phyloP scores from a whole-genome alignment of 2,113 vertebrate species.

The Trinectes maculatus region DNA sequence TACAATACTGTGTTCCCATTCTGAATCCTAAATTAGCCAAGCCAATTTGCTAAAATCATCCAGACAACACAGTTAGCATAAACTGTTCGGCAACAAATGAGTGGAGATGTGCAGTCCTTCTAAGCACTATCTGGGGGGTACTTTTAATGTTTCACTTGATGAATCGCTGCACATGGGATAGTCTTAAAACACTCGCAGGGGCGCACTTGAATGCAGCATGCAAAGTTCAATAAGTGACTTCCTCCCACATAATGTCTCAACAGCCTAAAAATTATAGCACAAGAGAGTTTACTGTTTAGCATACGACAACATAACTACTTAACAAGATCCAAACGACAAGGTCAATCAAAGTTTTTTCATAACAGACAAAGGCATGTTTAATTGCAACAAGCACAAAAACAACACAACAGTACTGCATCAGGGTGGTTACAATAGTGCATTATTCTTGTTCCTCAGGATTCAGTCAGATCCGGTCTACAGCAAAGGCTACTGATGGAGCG shows the following conservation, averaged over 20 bases:
- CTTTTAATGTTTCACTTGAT: slow-evolving; percentile 55
- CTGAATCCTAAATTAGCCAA: slow-evolving; percentile 28
- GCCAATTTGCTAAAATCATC: slow-evolving; percentile 30
- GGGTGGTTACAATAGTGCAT: slow-evolving; percentile 45
- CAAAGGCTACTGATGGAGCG: slow-evolving; percentile 15
- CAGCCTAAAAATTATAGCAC: slow-evolving; percentile 37
- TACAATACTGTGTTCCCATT: slow-evolving; percentile 26
- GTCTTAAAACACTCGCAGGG: slow-evolving; percentile 44
- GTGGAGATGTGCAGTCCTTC: slow-evolving; percentile 29
- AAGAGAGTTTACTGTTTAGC: slow-evolving; percentile 38
- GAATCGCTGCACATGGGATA: slow-evolving; percentile 39
- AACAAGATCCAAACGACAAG: slow-evolving; percentile 48
- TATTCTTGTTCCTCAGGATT: slow-evolving; percentile 45
- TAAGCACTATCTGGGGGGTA: slow-evolving; percentile 33
- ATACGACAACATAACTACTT: slow-evolving; percentile 56
- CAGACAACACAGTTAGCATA: slow-evolving; percentile 36
- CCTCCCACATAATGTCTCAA: slow-evolving; percentile 28
- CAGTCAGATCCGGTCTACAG: slow-evolving; percentile 43
- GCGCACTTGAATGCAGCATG: slow-evolving; percentile 34
- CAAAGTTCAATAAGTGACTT: slow-evolving; percentile 58
- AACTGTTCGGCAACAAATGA: slow-evolving; percentile 42
- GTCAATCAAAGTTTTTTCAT: slow-evolving; percentile 50
- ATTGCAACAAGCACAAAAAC: slow-evolving; percentile 17
- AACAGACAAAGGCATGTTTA: slow-evolving; percentile 39
- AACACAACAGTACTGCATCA: slow-evolving; percentile 26